Base-by-base conservation (phyloP, 2,888 invertebrate species). In the Polyploca ridens region DNA sequence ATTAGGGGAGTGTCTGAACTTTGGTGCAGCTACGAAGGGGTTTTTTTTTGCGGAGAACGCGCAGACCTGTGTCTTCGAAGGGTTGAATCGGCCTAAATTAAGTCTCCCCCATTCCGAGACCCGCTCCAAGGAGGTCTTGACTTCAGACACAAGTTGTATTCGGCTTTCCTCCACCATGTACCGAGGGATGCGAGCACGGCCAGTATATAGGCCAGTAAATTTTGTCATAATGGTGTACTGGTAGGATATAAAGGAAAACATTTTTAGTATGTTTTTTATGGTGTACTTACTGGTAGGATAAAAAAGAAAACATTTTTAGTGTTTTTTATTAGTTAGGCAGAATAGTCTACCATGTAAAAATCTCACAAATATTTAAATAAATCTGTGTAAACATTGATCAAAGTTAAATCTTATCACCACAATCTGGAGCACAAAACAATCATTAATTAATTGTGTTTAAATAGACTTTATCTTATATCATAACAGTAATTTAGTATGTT, bases 301-400 rank as follows among this genome's bases (percentile, higher is more conserved):
- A 63, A 63, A 62, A 63, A 62, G 19, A 65, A 65, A 65, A 69
- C 58, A 63, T 19, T 65, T 64, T 14, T 60, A 27, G 27, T 54
- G 0, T 72, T 69, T 77, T 85, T 86, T 84, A 86, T 85, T 84
- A 81, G 75, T 79, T 78, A 81, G 83, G 83, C 76, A 75, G 76
- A 72, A 72, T 72, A 74, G 69, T 72, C 70, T 66, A 70, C 70
- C 74, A 66, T 62, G 66, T 71, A 68, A 73, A 74, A 75, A 77
- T 76, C 71, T 79, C 74, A 74, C 72, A 78, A 74, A 75, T 73
- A 75, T 76, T 54, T 54, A 71, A 76, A 73, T 75, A 70, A 68
- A 75, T 71, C 70, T 76, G 72, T 75, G 70, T 73, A 67, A 71
- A 74, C 68, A 68, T 69, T 69, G 66, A 64, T 69, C 67, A 64